These are phyloP conservation scores for Coenonympha arcania DNA, from an alignment of 2,888 invertebrate genomes.

Conservation along the genomic window DNA sequence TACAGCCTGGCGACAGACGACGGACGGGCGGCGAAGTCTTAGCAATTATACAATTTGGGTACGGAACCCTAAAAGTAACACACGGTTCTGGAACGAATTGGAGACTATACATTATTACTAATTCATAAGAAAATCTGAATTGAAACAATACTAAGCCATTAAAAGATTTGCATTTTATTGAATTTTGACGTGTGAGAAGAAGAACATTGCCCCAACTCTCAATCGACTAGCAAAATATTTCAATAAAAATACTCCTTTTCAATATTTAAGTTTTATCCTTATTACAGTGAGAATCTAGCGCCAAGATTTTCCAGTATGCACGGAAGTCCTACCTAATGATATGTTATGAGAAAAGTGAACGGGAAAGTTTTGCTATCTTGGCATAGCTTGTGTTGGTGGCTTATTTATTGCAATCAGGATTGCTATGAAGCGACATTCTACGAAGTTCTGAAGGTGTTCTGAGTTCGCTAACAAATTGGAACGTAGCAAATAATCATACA, in stretches of 20 bases:
- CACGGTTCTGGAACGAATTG: too few species aligned
- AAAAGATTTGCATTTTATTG: too few species aligned
- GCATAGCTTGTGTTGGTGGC: slow-evolving; percentile 46
- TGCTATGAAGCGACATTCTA: slow-evolving; percentile 43
- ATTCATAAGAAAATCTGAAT: too few species aligned
- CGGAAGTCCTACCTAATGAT: slow-evolving; percentile 43
- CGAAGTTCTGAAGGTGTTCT: slow-evolving; percentile 55
- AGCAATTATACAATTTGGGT: too few species aligned
- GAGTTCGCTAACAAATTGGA: slow-evolving; percentile 62
- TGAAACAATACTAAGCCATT: too few species aligned
- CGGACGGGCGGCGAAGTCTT: too few species aligned
- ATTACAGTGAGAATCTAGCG: slow-evolving; percentile 12
- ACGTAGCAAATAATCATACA: slow-evolving; percentile 64
- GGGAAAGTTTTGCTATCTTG: slow-evolving; percentile 54
- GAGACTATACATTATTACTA: too few species aligned
- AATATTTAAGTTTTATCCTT: slow-evolving; percentile 6
- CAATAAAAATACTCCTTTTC: background rate
- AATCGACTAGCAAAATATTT: too few species aligned
- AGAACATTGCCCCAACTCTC: too few species aligned
- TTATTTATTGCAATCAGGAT: slow-evolving; percentile 67
- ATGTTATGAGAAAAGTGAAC: slow-evolving; percentile 52
- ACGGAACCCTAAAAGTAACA: too few species aligned
- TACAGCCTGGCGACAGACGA: too few species aligned
- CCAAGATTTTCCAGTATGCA: slow-evolving; percentile 16
- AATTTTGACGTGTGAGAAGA: too few species aligned